phyloP scores from a whole-genome alignment of 2,888 invertebrate species.

The Drosophila diplacantha region DNA sequence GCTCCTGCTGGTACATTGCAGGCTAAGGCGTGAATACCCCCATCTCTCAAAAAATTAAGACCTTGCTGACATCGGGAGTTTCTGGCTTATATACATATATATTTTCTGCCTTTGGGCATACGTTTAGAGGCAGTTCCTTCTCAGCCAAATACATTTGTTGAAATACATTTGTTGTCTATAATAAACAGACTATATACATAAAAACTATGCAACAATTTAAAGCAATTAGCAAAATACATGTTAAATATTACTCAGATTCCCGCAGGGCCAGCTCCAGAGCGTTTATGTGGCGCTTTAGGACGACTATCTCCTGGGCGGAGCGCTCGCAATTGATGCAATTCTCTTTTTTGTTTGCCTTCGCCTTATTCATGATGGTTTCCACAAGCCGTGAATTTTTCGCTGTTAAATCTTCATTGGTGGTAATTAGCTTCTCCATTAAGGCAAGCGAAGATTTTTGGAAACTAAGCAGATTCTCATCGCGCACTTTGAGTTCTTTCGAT shows the following conservation, averaged over 20 bases:
- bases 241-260: neutral
- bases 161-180: neutral
- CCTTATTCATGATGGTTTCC: neutral
- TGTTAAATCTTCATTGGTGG: neutral
- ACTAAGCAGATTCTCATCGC: slow-evolving; percentile 42
- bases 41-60: no score
- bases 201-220: neutral
- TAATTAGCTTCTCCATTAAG: neutral
- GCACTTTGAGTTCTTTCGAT: slow-evolving; percentile 27
- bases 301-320: neutral
- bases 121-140: neutral
- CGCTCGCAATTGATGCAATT: slow-evolving; percentile 36
- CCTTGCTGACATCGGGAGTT: neutral
- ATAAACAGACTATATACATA: neutral
- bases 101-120: neutral
- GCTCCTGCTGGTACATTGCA: neutral
- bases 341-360: no score
- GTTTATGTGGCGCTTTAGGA: neutral
- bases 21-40: neutral
- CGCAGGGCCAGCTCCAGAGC: slow-evolving; percentile 6
- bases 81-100: neutral
- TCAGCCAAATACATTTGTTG: neutral
- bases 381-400: neutral
- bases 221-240: neutral
- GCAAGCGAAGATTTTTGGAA: slow-evolving; percentile 40